Evolutionary conservation across 2,888 invertebrate genomes (phyloP).

Genomic region (Drosophila infuscata): DNA sequence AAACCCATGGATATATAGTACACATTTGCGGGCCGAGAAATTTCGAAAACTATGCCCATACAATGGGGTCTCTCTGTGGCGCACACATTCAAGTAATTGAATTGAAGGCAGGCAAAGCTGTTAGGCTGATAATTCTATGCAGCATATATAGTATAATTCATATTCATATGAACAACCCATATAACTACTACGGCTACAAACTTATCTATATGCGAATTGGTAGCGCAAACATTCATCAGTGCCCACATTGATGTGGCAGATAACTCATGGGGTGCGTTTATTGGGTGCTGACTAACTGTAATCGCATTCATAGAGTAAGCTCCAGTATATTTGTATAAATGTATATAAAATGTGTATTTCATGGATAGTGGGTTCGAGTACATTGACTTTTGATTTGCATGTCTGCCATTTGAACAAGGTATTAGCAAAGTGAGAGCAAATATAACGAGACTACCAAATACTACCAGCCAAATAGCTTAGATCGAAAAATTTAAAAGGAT

Average conservation of each 20-base stretch:
- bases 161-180: constrained; percentile 13
- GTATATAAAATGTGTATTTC: neutral
- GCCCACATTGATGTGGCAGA: constrained; percentile 39
- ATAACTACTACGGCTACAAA: constrained; percentile 15
- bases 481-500: neutral
- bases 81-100: constrained; percentile 62
- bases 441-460: neutral
- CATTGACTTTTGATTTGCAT: constrained; percentile 59
- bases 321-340: neutral
- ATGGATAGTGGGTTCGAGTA: no score
- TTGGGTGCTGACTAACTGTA: constrained; percentile 37
- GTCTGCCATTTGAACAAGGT: constrained; percentile 25
- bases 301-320: constrained; percentile 7
- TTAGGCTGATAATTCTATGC: constrained; percentile 53
- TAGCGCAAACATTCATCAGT: constrained; percentile 59
- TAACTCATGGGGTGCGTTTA: constrained; percentile 30
- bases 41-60: constrained; percentile 65
- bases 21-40: constrained; percentile 38
- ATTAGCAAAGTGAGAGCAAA: constrained; percentile 40
- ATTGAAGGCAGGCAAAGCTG: constrained; percentile 75
- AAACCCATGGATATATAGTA: constrained; percentile 13
- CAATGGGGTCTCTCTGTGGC: constrained; percentile 58
- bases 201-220: constrained; percentile 56
- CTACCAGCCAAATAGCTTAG: neutral
- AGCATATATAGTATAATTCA: constrained; percentile 14